Base-by-base conservation (phyloP, 37 sponge, comb jelly and placozoan species). In the Chondrosia reniformis region DNA sequence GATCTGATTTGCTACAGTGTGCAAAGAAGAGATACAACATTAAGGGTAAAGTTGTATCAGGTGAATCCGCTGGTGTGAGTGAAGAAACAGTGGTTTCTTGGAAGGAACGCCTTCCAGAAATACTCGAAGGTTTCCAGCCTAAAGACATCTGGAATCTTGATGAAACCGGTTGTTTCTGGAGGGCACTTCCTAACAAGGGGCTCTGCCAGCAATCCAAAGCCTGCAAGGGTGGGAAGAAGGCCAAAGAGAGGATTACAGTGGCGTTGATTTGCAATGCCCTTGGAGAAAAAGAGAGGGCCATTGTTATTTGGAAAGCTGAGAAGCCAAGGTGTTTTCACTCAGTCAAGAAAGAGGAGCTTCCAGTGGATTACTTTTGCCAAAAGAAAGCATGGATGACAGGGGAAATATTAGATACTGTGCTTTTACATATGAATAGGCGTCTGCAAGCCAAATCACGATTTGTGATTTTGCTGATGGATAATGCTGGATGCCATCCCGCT, bases 201-300 rank as follows among this genome's bases (percentile, higher is more conserved):
- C 79, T 87, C 59, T 59, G 76, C 4, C 57, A 83, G 57, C 56
- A 30, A 56, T 17, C 34, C 9, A 78, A 83, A 44, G 56, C 59
- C 39, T 89, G 82, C 46, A 80, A 85, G n/a, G 82, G 89, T 30
- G 84, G 82, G 24, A 89, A 88, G 56, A 79, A 88, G 42, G 54
- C 30, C 2, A 73, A 85, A 45, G 45, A 81, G 8, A 75, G 86
- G 45, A 32, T 85, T 10, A 85, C 80, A n/a, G 55, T 85, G 25
- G 81, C 86, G 12, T 84, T 84, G 78, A 63, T 89, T 80, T 81
- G 84, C 41, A 80, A 57, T 66, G 81, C 78, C 36, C 19, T 15
- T 62, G 81, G 90, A 19, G 33, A 73, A 41, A 81, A 55, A 80
- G 85, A 77, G 56, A n/a, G 13, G 31, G 84, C 83, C 15, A 79